phyloP scores from a whole-genome alignment of 2,113 vertebrate genomes.

The Cyphomyrus plagiostoma region DNA sequence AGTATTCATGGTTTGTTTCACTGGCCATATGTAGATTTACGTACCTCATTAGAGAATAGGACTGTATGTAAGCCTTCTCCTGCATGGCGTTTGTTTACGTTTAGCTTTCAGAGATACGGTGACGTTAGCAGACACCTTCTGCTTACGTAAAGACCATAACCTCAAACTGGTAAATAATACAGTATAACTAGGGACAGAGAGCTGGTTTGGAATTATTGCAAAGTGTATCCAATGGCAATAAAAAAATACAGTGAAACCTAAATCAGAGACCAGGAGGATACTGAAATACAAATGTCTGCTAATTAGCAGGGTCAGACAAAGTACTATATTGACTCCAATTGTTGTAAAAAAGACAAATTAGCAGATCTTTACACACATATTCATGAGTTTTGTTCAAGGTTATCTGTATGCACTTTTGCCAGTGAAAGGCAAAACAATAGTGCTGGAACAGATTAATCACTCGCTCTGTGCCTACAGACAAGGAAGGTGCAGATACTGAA shows the following conservation, averaged over 20 bases:
- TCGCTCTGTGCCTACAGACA: not conserved
- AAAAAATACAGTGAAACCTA: not conserved
- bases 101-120: not conserved
- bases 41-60: not conserved
- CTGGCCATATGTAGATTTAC: not conserved
- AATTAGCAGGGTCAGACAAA: not conserved
- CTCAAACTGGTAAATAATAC: not conserved
- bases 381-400: not conserved
- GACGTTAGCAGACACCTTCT: not conserved
- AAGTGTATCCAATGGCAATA: not conserved
- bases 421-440: not conserved
- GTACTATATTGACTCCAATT: not conserved
- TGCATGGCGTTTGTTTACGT: not conserved
- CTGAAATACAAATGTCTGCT: not conserved
- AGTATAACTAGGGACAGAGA: not conserved
- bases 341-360: not conserved
- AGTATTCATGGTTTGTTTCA: not conserved
- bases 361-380: not conserved
- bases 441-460: not conserved
- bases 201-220: not conserved
- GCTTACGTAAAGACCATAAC: not conserved
- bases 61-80: not conserved
- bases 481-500: not conserved
- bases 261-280: not conserved
- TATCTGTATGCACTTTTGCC: not conserved